These are phyloP conservation scores for Aramus guarauna DNA, from an alignment of 2,113 vertebrate species.

Conservation along the genomic window DNA sequence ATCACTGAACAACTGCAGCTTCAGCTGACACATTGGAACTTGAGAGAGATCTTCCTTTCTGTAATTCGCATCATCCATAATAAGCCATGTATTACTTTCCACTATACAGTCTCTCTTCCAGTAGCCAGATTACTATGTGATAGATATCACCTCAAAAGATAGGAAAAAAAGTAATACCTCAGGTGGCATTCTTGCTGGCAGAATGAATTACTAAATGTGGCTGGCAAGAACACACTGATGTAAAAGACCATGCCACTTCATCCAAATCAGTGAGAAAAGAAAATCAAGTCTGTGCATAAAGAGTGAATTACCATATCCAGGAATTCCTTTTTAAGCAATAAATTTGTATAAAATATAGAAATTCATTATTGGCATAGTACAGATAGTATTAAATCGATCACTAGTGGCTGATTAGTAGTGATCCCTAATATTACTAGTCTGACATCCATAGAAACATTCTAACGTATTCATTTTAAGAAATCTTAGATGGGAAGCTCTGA, in stretches of 20 bases:
- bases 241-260: background rate
- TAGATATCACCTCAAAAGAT: background rate
- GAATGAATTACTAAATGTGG: background rate
- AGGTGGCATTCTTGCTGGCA: background rate
- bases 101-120: background rate
- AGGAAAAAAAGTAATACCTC: background rate
- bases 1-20: background rate
- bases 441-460: background rate
- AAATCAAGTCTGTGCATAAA: background rate
- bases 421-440: background rate
- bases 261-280: background rate
- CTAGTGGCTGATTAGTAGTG: background rate
- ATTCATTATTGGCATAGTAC: background rate
- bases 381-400: background rate
- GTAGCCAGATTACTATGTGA: background rate
- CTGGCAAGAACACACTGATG: background rate
- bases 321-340: background rate
- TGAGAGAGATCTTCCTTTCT: background rate
- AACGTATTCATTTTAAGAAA: background rate
- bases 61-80: background rate
- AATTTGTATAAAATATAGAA: background rate
- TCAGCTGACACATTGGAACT: background rate
- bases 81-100: background rate
- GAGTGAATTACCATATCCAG: background rate
- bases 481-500: background rate